Conservation (phyloP, 1,140 invertebrate genomes). For the Physella acuta region DNA sequence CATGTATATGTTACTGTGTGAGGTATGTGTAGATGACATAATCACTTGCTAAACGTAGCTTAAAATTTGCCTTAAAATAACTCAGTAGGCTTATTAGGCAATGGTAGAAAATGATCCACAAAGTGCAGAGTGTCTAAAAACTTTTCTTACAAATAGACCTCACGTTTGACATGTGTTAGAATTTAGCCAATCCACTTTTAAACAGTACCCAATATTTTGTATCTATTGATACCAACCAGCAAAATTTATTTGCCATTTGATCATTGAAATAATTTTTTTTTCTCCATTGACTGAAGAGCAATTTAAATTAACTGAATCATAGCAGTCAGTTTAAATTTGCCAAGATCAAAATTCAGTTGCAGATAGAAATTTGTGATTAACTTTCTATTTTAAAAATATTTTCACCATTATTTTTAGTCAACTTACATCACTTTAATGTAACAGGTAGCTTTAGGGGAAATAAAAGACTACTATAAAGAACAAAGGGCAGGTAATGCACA, state of each 20-base stretch:
- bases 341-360: no score
- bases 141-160: constrained; percentile 4
- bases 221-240: no score
- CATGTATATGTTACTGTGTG: constrained; percentile 46
- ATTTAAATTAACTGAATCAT: no score
- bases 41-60: not conserved
- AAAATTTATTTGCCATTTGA: no score
- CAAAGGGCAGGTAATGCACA: no score
- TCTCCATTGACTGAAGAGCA: no score
- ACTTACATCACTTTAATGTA: no score
- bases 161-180: not conserved
- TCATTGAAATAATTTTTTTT: no score
- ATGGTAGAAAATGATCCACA: not conserved
- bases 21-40: constrained; percentile 38
- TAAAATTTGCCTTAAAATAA: not conserved
- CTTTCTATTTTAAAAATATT: no score
- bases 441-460: not conserved
- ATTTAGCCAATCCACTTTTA: not conserved
- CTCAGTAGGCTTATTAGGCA: not conserved
- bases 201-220: not conserved
- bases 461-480: not conserved
- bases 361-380: no score
- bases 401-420: no score
- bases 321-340: no score
- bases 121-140: not conserved